Percentiles rank a stretch among this genome's conserved stretches.
Evolutionary conservation across 2,888 invertebrate species (phyloP).

Genomic region (Tigriopus californicus): DNA sequence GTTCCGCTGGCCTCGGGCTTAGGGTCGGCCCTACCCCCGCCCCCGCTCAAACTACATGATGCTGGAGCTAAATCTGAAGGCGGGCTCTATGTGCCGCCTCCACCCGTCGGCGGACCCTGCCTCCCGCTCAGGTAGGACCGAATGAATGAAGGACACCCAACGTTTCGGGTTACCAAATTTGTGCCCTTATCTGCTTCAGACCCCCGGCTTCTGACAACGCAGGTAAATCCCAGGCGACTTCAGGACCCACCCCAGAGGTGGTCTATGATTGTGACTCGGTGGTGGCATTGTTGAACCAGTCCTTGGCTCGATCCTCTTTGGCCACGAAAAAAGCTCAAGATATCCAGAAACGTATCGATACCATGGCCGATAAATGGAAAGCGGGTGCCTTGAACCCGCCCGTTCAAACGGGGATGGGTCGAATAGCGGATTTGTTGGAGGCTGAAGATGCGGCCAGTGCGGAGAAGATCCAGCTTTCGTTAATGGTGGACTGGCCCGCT

Average conservation of each 20-base stretch:
- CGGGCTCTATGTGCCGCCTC: too few relatives aligned
- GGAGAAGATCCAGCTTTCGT: not conserved
- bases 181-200: too few relatives aligned
- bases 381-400: not conserved
- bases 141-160: too few relatives aligned
- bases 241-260: not conserved
- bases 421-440: not conserved
- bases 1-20: too few relatives aligned
- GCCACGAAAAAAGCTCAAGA: not conserved
- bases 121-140: too few relatives aligned
- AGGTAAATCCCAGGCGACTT: not conserved
- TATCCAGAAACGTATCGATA: not conserved
- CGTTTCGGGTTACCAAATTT: too few relatives aligned
- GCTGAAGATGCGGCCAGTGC: not conserved
- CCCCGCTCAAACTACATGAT: not conserved
- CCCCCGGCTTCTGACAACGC: too few relatives aligned
- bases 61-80: not conserved
- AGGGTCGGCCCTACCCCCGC: too few relatives aligned
- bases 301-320: not conserved
- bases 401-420: not conserved
- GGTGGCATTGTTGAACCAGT: not conserved
- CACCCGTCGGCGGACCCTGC: too few relatives aligned
- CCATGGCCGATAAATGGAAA: not conserved
- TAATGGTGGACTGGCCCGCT: constrained; percentile 1
- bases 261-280: not conserved